Evolutionary conservation across 2,797 vertebrate genomes (phyloP), one percentile per base, ranked within the genome.

Genomic region (Pangasius larnaudii): DNA sequence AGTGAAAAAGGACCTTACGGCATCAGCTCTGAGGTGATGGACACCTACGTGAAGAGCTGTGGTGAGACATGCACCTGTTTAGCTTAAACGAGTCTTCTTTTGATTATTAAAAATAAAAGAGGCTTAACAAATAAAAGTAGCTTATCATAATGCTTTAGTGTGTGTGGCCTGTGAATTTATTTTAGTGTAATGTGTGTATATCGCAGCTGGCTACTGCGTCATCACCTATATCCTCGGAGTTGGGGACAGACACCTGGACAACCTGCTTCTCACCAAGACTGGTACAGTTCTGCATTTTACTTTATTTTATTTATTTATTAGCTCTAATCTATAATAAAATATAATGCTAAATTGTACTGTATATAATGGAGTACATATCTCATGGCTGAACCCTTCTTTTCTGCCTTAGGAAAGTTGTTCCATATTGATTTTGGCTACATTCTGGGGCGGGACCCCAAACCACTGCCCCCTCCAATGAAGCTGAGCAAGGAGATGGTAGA

Each of bases 401-500:
- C 63, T 61, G 27, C 85, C 56, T 2, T 86, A 99, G 98, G 98
- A 59, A 99, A 99, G 94, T 95, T 99, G 53, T 99, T 99, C 94
- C 98, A 99, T 94, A 98, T 99, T 27, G 98, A 99, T 94, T 99
- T 99, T 10, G 98, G 98, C 74, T 99, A 99, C 92, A 99, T 99
- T 93, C 92, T 99, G 95, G 98, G 98, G 22, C 96, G 98, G 16
- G 98, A 99, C 92, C 98, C 98, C 2, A 99, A 99, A 90, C 98
- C 98, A 22, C 96, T 99, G 16, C 98, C 98, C 18, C 98, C 98
- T 0, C 98, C 98, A 0, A 99, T 99, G 98, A 99, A 99, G 94
- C 96, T 99, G 93, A 99, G 99, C 91, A 99, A 99, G 89, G 98
- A 99, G 93, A 99, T 99, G 98, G 98, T 99, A 86, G 98, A 99